Percentiles rank a stretch among this genome's conserved stretches.
Conservation (phyloP, 1,140 invertebrate species). For the Pseudomyrmex gracilis region DNA sequence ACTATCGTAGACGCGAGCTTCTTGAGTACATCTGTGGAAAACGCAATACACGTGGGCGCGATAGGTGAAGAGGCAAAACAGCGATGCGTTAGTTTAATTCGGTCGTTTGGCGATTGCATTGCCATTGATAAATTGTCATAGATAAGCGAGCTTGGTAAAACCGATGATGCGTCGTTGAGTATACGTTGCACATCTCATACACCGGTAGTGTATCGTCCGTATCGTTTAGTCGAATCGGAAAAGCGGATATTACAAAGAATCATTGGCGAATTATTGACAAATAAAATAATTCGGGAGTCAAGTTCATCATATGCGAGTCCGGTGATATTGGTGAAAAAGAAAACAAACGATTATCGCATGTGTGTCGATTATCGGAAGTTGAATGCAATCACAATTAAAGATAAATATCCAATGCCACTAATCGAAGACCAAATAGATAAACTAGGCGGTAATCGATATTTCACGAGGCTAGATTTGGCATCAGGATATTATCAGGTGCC, state of each 20-base stretch:
- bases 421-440: slow-evolving; percentile 20
- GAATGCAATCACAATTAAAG: slow-evolving; percentile 5
- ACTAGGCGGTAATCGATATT: background rate
- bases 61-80: no score
- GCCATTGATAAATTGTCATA: background rate
- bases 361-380: slow-evolving; percentile 5
- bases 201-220: background rate
- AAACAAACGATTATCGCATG: slow-evolving; percentile 8
- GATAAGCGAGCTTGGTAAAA: background rate
- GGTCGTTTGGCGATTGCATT: background rate
- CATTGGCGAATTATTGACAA: background rate
- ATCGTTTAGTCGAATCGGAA: slow-evolving; percentile 1
- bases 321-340: background rate
- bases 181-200: background rate
- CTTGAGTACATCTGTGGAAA: background rate
- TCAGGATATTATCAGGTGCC: slow-evolving; percentile 32
- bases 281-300: background rate
- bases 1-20: background rate
- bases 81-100: background rate
- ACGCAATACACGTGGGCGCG: background rate
- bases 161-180: background rate
- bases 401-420: slow-evolving; percentile 6
- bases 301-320: background rate
- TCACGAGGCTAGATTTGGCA: slow-evolving; percentile 6
- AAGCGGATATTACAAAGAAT: background rate